These are phyloP conservation scores for Ectemnius continuus DNA, from an alignment of 2,888 invertebrate genomes.

Conservation along the genomic window DNA sequence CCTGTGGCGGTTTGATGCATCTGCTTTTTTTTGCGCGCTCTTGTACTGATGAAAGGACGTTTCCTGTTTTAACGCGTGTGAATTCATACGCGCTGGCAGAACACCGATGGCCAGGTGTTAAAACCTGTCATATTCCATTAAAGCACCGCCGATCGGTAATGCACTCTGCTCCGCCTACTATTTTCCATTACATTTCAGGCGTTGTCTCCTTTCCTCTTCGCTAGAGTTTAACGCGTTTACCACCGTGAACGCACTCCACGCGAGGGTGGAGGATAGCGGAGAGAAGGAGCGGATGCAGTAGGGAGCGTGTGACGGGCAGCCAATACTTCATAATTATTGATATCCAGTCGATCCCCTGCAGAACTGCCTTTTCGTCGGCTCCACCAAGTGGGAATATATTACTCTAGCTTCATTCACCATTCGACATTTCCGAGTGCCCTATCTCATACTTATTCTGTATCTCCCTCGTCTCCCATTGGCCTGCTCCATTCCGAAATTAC, in stretches of 20 bases:
- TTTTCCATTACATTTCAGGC: constrained; percentile 59
- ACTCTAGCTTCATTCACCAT: too few relatives aligned
- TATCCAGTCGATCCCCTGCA: constrained; percentile 40
- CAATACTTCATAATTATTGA: constrained; percentile 68
- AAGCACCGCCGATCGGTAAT: constrained; percentile 57
- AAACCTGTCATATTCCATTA: constrained; percentile 61
- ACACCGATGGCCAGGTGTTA: constrained; percentile 36
- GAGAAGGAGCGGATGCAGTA: constrained; percentile 8
- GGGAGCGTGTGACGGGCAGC: constrained; percentile 58
- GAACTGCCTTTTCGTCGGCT: constrained; percentile 10
- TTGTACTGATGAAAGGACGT: constrained; percentile 16
- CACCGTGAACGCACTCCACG: constrained; percentile 16
- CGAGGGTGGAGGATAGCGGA: too few relatives aligned
- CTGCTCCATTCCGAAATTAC: too few relatives aligned
- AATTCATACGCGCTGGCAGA: constrained; percentile 32
- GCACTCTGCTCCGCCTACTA: constrained; percentile 45
- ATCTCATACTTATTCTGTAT: too few relatives aligned
- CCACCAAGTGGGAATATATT: too few relatives aligned
- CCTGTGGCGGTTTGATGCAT: constrained; percentile 23
- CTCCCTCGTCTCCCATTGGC: too few relatives aligned
- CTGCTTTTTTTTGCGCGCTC: constrained; percentile 12
- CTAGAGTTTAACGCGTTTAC: constrained; percentile 64
- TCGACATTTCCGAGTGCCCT: too few relatives aligned
- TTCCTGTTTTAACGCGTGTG: constrained; percentile 34
- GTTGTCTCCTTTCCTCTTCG: constrained; percentile 55